A percentile compares a stretch with the other conserved stretches of the same genome.
Conservation (phyloP, 2,113 vertebrate genomes). For the Ochotona curzoniae region DNA sequence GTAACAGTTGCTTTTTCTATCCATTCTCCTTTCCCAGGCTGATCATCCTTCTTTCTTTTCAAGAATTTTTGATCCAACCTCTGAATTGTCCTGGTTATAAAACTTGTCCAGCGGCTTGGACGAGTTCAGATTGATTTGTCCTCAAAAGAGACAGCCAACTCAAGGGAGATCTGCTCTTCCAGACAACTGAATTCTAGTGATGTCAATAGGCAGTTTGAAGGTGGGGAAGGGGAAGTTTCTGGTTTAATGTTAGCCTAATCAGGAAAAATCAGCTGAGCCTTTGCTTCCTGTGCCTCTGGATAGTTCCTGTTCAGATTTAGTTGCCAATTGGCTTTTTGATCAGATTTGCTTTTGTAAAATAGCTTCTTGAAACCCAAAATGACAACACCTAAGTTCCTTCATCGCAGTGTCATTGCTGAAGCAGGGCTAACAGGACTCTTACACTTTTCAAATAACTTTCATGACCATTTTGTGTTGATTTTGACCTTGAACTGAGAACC, state of each 20-base stretch:
- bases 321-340: background rate
- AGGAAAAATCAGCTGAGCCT: background rate
- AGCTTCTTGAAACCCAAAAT: background rate
- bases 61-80: slow-evolving; percentile 52
- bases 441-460: background rate
- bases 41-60: slow-evolving; percentile 31
- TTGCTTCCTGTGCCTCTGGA: background rate
- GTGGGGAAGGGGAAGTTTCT: background rate
- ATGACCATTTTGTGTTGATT: background rate
- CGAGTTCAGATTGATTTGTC: background rate
- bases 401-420: background rate
- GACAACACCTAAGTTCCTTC: background rate
- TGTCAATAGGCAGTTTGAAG: background rate
- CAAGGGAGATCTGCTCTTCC: background rate
- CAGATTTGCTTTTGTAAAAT: background rate
- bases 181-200: background rate
- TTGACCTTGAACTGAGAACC: background rate
- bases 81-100: background rate
- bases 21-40: slow-evolving; percentile 45
- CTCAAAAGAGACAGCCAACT: background rate
- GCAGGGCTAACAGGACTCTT: background rate
- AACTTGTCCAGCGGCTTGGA: background rate
- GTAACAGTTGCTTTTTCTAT: background rate
- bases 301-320: background rate
- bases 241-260: background rate